phyloP scores from a whole-genome alignment of 2,113 vertebrate species.

The Petaurus breviceps region DNA sequence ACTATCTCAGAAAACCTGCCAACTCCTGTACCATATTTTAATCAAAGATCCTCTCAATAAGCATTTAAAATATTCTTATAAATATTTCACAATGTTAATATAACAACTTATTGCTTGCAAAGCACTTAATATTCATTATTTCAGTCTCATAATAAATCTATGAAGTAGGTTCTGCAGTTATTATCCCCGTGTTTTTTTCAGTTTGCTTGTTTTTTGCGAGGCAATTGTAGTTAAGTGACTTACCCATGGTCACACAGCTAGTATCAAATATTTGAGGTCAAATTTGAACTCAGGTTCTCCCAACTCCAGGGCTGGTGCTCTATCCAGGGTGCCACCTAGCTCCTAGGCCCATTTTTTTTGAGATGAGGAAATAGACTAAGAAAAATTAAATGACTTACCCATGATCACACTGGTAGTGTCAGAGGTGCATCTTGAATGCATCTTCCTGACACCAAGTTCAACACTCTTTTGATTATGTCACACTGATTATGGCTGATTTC shows the following conservation, averaged over 20 bases:
- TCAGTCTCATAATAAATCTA: background rate
- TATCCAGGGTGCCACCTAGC: no score
- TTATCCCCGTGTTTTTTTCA: background rate
- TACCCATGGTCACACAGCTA: no score
- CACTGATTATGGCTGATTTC: background rate
- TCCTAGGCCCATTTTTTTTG: background rate
- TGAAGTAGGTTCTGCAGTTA: background rate
- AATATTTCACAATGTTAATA: background rate
- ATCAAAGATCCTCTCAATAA: background rate
- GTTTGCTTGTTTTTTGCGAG: no score
- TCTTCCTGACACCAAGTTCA: background rate
- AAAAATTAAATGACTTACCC: background rate
- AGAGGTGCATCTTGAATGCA: background rate
- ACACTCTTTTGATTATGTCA: background rate
- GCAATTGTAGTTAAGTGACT: no score
- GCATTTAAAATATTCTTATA: background rate
- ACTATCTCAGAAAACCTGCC: background rate
- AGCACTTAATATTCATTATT: background rate
- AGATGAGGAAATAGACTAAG: background rate
- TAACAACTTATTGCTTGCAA: background rate
- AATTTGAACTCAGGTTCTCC: no score
- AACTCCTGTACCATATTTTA: background rate
- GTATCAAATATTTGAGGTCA: no score
- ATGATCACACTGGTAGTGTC: background rate
- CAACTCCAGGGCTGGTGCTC: no score